phyloP scores from a whole-genome alignment of 2,113 vertebrate species.

The Speoplatyrhinus poulsoni region DNA sequence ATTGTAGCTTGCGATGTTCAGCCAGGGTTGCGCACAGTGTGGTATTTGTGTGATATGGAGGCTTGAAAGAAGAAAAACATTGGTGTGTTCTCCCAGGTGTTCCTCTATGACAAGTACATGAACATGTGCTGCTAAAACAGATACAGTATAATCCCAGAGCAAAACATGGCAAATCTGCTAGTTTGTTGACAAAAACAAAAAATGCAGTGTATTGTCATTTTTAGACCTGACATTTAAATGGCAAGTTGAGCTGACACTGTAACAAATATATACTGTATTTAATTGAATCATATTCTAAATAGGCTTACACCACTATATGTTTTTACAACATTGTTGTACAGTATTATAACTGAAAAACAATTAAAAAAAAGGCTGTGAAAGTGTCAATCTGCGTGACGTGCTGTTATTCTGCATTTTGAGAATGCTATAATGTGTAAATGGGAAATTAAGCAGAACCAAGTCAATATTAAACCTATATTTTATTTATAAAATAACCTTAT shows the following conservation, averaged over 20 bases:
- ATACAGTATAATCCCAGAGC: conserved; percentile 7
- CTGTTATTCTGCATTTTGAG: no score
- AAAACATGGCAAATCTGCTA: conserved; percentile 16
- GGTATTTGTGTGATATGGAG: conserved; percentile 46
- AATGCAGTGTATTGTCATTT: no score
- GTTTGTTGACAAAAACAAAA: neutral
- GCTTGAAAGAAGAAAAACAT: conserved; percentile 46
- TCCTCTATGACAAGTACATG: conserved; percentile 41
- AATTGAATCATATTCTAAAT: neutral
- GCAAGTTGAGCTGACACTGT: neutral
- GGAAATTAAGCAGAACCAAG: no score
- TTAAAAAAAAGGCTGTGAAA: no score
- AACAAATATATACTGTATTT: conserved; percentile 19
- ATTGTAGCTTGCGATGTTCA: conserved; percentile 41
- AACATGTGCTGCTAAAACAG: conserved; percentile 25
- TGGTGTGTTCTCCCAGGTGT: conserved; percentile 28
- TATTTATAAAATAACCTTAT: no score
- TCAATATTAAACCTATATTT: no score
- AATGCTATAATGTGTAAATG: no score
- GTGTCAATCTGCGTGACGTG: no score
- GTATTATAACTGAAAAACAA: no score
- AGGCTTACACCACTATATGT: no score
- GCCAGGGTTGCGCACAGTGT: conserved; percentile 30
- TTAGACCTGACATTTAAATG: neutral
- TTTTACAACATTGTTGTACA: no score